Evolutionary conservation across 2,113 vertebrate species (phyloP).

Genomic region (Lipophrys pholis): DNA sequence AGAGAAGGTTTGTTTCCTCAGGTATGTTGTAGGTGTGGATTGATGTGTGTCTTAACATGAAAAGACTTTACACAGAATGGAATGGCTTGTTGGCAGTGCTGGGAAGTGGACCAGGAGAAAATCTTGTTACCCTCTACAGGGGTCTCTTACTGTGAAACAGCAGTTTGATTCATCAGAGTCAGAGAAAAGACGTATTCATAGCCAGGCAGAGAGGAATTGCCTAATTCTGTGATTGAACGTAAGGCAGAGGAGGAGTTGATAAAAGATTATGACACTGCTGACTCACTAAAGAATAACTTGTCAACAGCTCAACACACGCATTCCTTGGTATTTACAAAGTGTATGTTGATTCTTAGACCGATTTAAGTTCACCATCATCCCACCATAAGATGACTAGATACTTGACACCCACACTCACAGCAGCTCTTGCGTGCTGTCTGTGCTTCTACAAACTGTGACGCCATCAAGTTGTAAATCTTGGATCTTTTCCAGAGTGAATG

Average conservation of each 20-base stretch:
- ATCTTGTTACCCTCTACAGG: slow-evolving; percentile 51
- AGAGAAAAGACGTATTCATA: slow-evolving; percentile 11
- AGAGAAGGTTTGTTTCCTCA: slow-evolving; percentile 84
- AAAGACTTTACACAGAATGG: slow-evolving; percentile 83
- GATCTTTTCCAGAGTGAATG: slow-evolving; percentile 29
- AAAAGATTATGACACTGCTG: slow-evolving; percentile 59
- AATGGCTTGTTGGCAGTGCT: slow-evolving; percentile 76
- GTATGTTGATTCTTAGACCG: slow-evolving; percentile 20
- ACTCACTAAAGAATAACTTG: slow-evolving; percentile 51
- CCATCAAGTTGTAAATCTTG: slow-evolving; percentile 36
- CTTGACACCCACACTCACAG: slow-evolving; percentile 29
- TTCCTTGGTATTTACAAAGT: slow-evolving; percentile 41
- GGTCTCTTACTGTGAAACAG: slow-evolving; percentile 32
- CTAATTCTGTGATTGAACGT: slow-evolving; percentile 43
- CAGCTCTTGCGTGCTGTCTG: not conserved
- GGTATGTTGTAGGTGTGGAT: slow-evolving; percentile 88
- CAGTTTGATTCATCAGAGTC: slow-evolving; percentile 26
- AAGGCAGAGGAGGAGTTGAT: slow-evolving; percentile 55
- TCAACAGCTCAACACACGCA: slow-evolving; percentile 50
- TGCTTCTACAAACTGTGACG: slow-evolving; percentile 28
- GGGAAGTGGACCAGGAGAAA: slow-evolving; percentile 72
- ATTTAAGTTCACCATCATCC: not conserved
- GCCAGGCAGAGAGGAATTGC: slow-evolving; percentile 38
- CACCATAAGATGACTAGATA: slow-evolving; percentile 22
- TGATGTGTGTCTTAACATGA: slow-evolving; percentile 86